Evolutionary conservation across 1,140 invertebrate genomes (phyloP), one percentile per base, ranked within the genome.

Genomic region (Ylistrum balloti): DNA sequence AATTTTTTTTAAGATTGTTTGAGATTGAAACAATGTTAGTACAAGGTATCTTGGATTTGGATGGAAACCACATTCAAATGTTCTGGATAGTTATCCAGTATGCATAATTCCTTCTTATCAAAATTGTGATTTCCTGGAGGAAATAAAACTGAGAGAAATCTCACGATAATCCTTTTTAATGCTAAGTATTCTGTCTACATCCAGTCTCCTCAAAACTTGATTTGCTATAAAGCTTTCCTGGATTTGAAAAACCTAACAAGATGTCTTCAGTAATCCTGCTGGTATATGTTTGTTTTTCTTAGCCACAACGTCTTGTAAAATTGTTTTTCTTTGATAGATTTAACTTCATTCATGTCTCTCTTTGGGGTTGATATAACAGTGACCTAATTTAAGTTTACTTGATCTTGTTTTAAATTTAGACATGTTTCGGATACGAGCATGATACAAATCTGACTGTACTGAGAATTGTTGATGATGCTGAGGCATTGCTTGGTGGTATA

Each of bases 311-410:
- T 74, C 28, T 28, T 28, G 11, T 74, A 74, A 7, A 74, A 74
- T 74, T 20, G 20, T 15, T 56, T 56, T 17, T 28, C 56, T 74
- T n/a, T 74, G 22, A n/a, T 9, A 28, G 56, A 17, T 74, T 74
- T 74, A 74, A 28, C 56, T 74, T 74, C 28, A 13, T 38, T 38
- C 35, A 38, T 38, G n/a, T n/a, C 35, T 7, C 5, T 38, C 35
- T 38, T 7, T 38, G 35, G 35, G 56, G 56, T 74, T 74, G 3
- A 74, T 74, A 22, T 28, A 74, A 28, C 9, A 28, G 22, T 74
- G 56, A n/a, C 56, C 56, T 11, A 74, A n/a, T 74, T 74, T 74
- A 28, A 74, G 56, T 74, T 74, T 74, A 28, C n/a, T 74, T 74
- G 22, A 28, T 74, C 56, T 28, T 74, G n/a, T n/a, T n/a, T 38